These are phyloP conservation scores for Regulus satrapa DNA, from an alignment of 2,113 vertebrate genomes.

Conservation along the genomic window DNA sequence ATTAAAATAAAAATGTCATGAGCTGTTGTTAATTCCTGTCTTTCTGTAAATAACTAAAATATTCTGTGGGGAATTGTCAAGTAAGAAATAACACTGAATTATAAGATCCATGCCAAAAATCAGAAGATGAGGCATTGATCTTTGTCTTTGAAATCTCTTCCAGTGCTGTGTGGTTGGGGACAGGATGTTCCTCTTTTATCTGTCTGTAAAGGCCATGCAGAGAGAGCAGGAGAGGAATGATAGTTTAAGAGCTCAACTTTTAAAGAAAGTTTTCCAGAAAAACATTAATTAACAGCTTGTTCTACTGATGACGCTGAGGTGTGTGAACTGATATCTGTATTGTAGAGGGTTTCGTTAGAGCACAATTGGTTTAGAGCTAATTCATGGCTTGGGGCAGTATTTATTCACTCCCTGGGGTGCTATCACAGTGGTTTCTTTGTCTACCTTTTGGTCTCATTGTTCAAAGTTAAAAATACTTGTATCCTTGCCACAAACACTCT, in stretches of 20 bases:
- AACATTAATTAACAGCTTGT: background rate
- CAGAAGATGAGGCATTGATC: background rate
- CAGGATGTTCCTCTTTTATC: background rate
- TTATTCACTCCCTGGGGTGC: background rate
- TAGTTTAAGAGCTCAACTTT: background rate
- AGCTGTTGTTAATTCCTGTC: constrained; percentile 35
- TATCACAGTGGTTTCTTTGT: background rate
- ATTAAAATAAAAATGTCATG: constrained; percentile 76
- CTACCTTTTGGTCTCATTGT: background rate
- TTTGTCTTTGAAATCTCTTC: background rate
- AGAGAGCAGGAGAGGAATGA: background rate
- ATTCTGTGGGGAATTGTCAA: background rate
- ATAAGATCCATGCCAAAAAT: background rate
- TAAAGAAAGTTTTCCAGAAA: background rate
- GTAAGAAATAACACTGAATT: background rate
- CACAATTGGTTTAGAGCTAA: background rate
- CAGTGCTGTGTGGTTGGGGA: background rate
- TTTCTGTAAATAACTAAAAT: background rate
- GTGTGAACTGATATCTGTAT: background rate
- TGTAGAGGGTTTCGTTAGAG: background rate
- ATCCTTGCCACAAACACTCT: background rate
- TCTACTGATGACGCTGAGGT: background rate
- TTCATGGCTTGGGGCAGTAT: background rate
- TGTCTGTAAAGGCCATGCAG: background rate
- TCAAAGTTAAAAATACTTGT: background rate